Conservation (phyloP, 37 sponge, comb jelly and placozoan species). For the Sycon ciliatum region DNA sequence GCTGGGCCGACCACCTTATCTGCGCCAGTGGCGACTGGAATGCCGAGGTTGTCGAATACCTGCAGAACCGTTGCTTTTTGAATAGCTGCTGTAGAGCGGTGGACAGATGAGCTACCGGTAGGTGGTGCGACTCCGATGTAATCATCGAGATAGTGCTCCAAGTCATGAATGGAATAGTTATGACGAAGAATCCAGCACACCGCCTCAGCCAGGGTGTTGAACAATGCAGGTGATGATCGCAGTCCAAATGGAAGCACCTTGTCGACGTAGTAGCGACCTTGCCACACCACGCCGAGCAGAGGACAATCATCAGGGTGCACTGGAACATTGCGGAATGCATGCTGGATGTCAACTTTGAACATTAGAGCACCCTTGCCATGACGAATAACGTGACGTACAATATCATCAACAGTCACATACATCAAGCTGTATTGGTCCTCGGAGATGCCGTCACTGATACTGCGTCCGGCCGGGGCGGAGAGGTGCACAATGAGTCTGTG, state of each 20-base stretch:
- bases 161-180: too few relatives aligned
- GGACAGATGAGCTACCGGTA: too few relatives aligned
- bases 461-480: not conserved
- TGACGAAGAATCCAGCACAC: not conserved
- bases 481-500: not conserved
- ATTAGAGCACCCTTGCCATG: slow-evolving; percentile 5
- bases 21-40: too few relatives aligned
- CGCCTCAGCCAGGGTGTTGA: slow-evolving; percentile 18
- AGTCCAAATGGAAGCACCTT: not conserved
- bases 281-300: slow-evolving; percentile 23
- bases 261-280: slow-evolving; percentile 18
- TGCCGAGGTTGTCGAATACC: too few relatives aligned
- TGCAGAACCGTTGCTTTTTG: too few relatives aligned
- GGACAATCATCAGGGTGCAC: slow-evolving; percentile 20
- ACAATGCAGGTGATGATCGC: not conserved
- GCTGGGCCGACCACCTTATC: too few relatives aligned
- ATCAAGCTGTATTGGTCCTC: slow-evolving; percentile 17
- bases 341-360: slow-evolving; percentile 18
- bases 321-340: slow-evolving; percentile 17
- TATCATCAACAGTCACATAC: slow-evolving; percentile 22
- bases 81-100: too few relatives aligned
- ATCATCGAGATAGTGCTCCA: too few relatives aligned
- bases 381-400: not conserved
- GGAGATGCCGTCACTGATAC: slow-evolving; percentile 21
- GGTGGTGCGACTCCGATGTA: too few relatives aligned